These are phyloP conservation scores for Cephus cinctus DNA, from an alignment of 1,140 invertebrate genomes.

Conservation along the genomic window DNA sequence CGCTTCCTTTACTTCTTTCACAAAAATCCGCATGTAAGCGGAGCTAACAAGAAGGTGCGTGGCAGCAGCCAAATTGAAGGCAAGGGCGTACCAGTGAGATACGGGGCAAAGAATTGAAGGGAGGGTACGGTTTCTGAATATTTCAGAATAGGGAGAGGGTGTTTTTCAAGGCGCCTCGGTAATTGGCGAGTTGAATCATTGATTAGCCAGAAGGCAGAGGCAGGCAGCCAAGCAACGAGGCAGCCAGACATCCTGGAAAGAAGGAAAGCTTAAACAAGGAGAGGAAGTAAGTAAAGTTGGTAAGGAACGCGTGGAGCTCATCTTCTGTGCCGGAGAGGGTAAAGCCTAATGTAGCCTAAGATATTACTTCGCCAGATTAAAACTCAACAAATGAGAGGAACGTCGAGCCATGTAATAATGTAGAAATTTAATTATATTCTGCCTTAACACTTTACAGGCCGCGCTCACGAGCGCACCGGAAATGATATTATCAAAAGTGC, in stretches of 20 bases:
- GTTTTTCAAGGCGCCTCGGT: slow-evolving; percentile 29
- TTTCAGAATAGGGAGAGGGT: slow-evolving; percentile 20
- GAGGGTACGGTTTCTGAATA: slow-evolving; percentile 25
- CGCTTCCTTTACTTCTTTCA: too few relatives aligned
- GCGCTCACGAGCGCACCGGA: too few relatives aligned
- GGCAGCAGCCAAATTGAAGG: background rate
- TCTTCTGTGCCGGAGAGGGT: too few relatives aligned
- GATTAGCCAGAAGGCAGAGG: slow-evolving; percentile 40
- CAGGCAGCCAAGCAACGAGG: too few relatives aligned
- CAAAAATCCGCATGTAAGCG: too few relatives aligned
- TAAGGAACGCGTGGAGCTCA: too few relatives aligned
- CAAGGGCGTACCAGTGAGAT: slow-evolving; percentile 15
- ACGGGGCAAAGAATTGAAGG: background rate
- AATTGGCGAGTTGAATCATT: slow-evolving; percentile 48
- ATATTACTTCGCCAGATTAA: slow-evolving; percentile 41
- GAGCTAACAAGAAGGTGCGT: background rate
- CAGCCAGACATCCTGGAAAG: too few relatives aligned
- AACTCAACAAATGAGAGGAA: slow-evolving; percentile 28
- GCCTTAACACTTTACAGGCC: too few relatives aligned
- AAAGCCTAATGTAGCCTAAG: slow-evolving; percentile 39
- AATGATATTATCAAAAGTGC: too few relatives aligned
- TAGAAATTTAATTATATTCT: slow-evolving; percentile 38
- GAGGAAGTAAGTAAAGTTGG: too few relatives aligned
- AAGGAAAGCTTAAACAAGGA: too few relatives aligned
- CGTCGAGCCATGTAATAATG: slow-evolving; percentile 24